These are phyloP conservation scores for Bathynomus jamesi DNA, from an alignment of 1,140 invertebrate genomes.

Conservation along the genomic window DNA sequence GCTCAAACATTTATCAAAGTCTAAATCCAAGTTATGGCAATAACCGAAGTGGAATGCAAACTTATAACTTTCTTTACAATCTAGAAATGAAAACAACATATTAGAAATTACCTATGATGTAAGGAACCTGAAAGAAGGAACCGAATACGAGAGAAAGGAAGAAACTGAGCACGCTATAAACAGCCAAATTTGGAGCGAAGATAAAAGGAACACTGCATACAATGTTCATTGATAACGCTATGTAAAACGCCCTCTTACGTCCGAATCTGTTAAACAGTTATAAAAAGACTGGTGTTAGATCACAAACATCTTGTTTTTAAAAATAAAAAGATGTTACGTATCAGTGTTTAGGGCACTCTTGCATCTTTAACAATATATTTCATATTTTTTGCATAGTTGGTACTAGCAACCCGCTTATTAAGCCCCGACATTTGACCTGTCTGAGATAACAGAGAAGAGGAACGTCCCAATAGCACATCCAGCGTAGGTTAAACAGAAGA, in stretches of 20 bases:
- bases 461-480: slow-evolving; percentile 27
- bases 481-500: slow-evolving; percentile 21
- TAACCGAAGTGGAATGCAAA: too few relatives aligned
- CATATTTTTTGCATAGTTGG: too few relatives aligned
- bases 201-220: neutral
- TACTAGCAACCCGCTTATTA: too few relatives aligned
- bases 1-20: too few relatives aligned
- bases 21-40: too few relatives aligned
- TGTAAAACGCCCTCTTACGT: neutral
- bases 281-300: neutral
- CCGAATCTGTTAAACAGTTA: neutral
- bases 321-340: neutral
- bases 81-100: too few relatives aligned
- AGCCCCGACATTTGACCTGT: slow-evolving; percentile 14
- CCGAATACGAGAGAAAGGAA: neutral
- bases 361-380: too few relatives aligned
- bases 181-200: neutral
- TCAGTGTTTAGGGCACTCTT: too few relatives aligned
- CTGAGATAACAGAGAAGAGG: slow-evolving; percentile 24
- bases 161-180: neutral
- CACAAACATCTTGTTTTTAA: neutral
- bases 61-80: too few relatives aligned
- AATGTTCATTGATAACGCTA: neutral
- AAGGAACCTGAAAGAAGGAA: neutral
- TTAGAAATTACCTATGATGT: neutral